These are phyloP conservation scores for Cheirogaleus major DNA, from an alignment of 2,797 vertebrate genomes.

Conservation along the genomic window DNA sequence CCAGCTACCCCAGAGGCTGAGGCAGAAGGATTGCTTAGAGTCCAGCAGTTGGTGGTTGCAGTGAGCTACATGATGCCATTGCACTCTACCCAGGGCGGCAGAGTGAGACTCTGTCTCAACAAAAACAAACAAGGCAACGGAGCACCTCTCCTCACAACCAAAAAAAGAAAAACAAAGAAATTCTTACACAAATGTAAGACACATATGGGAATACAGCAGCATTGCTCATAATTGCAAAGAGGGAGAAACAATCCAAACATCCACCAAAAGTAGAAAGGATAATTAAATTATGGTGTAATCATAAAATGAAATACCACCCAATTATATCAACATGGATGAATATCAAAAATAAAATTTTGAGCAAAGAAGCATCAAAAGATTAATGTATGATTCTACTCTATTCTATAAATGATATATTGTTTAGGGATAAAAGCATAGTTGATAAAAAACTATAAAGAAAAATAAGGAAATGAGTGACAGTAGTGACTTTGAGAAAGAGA, in stretches of 20 bases:
- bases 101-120: no score
- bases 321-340: background rate
- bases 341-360: background rate
- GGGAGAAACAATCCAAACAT: background rate
- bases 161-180: background rate
- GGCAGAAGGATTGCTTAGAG: no score
- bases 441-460: background rate
- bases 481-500: background rate
- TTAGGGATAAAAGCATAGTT: slow-evolving; percentile 7
- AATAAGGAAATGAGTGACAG: background rate
- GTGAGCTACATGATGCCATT: no score
- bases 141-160: no score
- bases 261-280: background rate
- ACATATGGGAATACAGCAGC: background rate
- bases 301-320: background rate
- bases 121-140: no score
- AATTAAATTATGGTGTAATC: background rate
- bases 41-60: no score
- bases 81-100: no score
- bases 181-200: background rate
- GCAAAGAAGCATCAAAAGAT: background rate
- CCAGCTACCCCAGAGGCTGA: no score
- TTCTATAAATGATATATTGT: background rate
- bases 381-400: background rate
- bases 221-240: background rate